A percentile compares a stretch with the other conserved stretches of the same genome.
phyloP scores from a whole-genome alignment of 2,797 vertebrate genomes.

The Sebastes oblongus region DNA sequence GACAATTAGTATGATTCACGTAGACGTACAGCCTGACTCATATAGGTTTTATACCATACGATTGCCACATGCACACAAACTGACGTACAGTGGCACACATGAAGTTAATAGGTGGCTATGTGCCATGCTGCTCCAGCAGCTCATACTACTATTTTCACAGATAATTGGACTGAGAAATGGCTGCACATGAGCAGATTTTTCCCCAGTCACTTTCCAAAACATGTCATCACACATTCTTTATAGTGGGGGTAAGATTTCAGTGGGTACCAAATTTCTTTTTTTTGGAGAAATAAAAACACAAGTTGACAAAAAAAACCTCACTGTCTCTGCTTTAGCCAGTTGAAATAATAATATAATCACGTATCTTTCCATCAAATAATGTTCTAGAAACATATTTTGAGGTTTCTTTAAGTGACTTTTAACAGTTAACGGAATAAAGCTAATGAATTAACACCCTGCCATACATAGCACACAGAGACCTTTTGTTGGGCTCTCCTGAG shows the following conservation, averaged over 20 bases:
- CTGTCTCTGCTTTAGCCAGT: neutral
- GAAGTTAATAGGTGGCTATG: neutral
- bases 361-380: neutral
- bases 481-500: neutral
- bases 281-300: neutral
- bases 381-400: neutral
- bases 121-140: neutral
- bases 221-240: slow-evolving; percentile 10
- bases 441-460: neutral
- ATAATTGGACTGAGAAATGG: slow-evolving; percentile 27
- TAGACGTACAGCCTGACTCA: neutral
- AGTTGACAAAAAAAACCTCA: slow-evolving; percentile 10
- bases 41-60: neutral
- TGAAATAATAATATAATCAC: neutral
- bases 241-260: slow-evolving; percentile 28
- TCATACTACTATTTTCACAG: neutral
- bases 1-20: neutral
- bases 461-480: neutral
- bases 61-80: neutral
- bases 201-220: slow-evolving; percentile 3
- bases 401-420: neutral
- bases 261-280: slow-evolving; percentile 21
- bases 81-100: neutral
- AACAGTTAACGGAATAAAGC: neutral
- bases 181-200: slow-evolving; percentile 19